These are phyloP conservation scores for Nannospalax galili DNA, from an alignment of 2,113 vertebrate genomes.

Conservation along the genomic window DNA sequence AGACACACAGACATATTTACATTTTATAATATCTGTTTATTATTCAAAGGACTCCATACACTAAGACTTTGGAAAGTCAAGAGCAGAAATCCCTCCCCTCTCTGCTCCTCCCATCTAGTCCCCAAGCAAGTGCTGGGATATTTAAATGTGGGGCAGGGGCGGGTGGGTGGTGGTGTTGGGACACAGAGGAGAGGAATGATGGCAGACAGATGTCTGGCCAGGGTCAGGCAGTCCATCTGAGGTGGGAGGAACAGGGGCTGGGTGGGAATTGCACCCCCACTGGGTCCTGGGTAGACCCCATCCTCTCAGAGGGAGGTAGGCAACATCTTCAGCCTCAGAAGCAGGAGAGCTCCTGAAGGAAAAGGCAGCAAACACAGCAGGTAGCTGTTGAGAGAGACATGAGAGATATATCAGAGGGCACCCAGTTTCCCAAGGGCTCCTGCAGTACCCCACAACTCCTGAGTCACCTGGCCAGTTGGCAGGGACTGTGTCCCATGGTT, in stretches of 20 bases:
- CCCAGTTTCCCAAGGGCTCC: rapidly evolving
- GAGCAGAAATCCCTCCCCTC: not conserved
- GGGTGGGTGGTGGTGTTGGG: not conserved
- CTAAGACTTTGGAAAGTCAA: not conserved
- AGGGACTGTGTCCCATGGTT: not conserved
- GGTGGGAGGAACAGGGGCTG: not conserved
- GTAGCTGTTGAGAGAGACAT: not conserved
- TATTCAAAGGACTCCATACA: not conserved
- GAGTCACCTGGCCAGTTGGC: not conserved
- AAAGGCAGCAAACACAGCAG: not conserved
- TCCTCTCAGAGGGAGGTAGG: not conserved
- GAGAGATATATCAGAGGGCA: not conserved
- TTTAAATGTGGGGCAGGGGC: rapidly evolving
- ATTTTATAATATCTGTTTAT: constrained; percentile 44
- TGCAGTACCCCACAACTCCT: rapidly evolving
- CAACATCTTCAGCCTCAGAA: too few species aligned
- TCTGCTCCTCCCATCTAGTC: rapidly evolving
- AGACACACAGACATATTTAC: not conserved
- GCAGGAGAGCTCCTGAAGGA: not conserved
- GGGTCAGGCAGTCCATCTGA: too few species aligned
- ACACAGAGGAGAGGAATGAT: not conserved
- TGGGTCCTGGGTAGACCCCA: rapidly evolving
- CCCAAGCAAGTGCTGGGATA: not conserved
- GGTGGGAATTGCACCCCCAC: rapidly evolving
- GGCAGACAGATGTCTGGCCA: too few species aligned